Conservation (phyloP, 2,113 vertebrate species). For the Callaeas wilsoni region DNA sequence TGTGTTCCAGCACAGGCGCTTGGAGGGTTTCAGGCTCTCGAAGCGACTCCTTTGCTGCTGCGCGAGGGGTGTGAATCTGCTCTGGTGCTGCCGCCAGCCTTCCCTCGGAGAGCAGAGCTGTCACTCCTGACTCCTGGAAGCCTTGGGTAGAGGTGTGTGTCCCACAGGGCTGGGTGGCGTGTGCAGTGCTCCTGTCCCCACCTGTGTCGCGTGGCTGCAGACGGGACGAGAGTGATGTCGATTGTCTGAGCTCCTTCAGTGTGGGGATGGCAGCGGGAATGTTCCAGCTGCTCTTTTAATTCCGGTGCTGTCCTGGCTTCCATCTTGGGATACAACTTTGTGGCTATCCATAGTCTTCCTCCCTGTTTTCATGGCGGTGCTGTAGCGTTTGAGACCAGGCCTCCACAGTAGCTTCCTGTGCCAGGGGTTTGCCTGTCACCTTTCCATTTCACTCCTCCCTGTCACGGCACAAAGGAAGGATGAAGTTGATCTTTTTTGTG, state of each 20-base stretch:
- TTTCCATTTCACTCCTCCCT: background rate
- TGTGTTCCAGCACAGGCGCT: background rate
- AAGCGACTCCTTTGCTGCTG: background rate
- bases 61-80: background rate
- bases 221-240: accelerated
- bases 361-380: accelerated
- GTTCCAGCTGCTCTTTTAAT: background rate
- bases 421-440: background rate
- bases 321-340: accelerated
- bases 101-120: background rate
- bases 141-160: background rate
- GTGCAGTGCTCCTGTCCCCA: background rate
- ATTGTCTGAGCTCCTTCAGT: background rate
- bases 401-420: background rate
- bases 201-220: background rate
- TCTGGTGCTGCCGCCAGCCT: background rate
- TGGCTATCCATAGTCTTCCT: background rate
- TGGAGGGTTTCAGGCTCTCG: background rate
- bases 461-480: background rate
- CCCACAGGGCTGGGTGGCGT: background rate
- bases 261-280: background rate
- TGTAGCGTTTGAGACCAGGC: background rate
- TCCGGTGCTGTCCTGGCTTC: background rate
- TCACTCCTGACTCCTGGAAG: background rate
- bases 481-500: background rate